Evolutionary conservation across 2,888 invertebrate genomes (phyloP).

Genomic region (Caenorhabditis drosophilae): DNA sequence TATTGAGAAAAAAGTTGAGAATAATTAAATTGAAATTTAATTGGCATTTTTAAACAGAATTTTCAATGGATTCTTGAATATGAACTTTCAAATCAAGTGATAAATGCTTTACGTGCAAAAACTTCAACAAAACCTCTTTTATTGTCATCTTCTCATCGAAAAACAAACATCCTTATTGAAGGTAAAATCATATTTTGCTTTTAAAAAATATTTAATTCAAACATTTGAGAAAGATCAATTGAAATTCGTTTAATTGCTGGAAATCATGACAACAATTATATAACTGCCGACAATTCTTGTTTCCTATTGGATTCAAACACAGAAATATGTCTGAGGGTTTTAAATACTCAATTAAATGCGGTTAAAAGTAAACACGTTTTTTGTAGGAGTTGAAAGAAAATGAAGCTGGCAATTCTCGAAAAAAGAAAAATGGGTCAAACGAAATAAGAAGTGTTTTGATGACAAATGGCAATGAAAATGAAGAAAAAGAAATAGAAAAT

Average conservation of each 20-base stretch:
- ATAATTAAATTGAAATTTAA: constrained; percentile 3
- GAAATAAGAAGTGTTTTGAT: too few species aligned
- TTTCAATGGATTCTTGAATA: constrained; percentile 22
- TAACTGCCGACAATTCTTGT: constrained; percentile 16
- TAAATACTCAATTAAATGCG: not conserved
- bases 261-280: constrained; percentile 15
- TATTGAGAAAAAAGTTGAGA: constrained; percentile 22
- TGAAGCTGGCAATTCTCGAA: too few species aligned
- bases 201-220: constrained; percentile 23
- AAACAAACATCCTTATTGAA: constrained; percentile 16
- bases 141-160: constrained; percentile 19
- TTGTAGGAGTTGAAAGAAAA: too few species aligned
- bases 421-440: too few species aligned
- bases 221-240: too few species aligned
- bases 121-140: constrained; percentile 23
- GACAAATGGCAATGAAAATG: constrained; percentile 3
- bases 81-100: constrained; percentile 12
- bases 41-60: too few species aligned
- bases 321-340: constrained; percentile 13
- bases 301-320: constrained; percentile 22
- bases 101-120: constrained; percentile 11
- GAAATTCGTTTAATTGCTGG: constrained; percentile 22
- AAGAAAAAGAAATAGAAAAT: constrained; percentile 5
- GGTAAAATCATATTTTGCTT: too few species aligned
- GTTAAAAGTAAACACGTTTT: too few species aligned